phyloP scores from a whole-genome alignment of 2,797 vertebrate genomes.

The Apodemus agrarius region DNA sequence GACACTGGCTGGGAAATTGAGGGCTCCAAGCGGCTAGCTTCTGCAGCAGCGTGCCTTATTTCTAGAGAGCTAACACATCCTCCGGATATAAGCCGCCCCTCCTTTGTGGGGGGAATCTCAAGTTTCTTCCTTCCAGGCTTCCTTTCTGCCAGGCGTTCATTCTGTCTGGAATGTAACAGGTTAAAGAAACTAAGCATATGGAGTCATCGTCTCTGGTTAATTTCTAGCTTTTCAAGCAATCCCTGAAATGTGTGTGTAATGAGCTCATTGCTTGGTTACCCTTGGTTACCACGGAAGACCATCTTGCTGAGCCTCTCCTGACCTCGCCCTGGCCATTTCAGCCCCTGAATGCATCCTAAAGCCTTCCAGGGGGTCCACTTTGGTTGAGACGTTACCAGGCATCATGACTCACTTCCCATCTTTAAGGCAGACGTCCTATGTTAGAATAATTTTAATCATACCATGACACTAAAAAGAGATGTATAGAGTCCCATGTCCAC shows the following conservation, averaged over 20 bases:
- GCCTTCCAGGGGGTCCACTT: background rate
- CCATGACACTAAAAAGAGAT: background rate
- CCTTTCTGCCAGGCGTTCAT: background rate
- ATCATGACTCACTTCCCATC: background rate
- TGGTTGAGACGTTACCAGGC: no score
- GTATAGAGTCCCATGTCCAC: rapidly evolving
- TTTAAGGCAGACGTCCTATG: background rate
- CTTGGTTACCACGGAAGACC: conserved; percentile 35
- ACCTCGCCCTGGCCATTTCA: background rate
- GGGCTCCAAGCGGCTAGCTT: background rate
- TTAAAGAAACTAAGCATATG: conserved; percentile 46
- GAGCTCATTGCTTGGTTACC: conserved; percentile 59
- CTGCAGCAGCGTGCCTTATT: rapidly evolving
- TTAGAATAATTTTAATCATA: background rate
- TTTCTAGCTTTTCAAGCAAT: conserved; percentile 58
- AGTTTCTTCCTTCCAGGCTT: background rate
- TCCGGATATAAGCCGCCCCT: no score
- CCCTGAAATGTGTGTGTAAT: background rate
- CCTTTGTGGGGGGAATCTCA: background rate
- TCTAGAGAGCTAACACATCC: background rate
- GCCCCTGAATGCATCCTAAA: background rate
- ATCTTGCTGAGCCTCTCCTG: background rate
- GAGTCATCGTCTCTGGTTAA: conserved; percentile 55
- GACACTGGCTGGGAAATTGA: background rate
- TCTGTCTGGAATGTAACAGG: conserved; percentile 49